These are phyloP conservation scores for Echiichthys vipera DNA, from an alignment of 2,797 vertebrate genomes.

Conservation along the genomic window DNA sequence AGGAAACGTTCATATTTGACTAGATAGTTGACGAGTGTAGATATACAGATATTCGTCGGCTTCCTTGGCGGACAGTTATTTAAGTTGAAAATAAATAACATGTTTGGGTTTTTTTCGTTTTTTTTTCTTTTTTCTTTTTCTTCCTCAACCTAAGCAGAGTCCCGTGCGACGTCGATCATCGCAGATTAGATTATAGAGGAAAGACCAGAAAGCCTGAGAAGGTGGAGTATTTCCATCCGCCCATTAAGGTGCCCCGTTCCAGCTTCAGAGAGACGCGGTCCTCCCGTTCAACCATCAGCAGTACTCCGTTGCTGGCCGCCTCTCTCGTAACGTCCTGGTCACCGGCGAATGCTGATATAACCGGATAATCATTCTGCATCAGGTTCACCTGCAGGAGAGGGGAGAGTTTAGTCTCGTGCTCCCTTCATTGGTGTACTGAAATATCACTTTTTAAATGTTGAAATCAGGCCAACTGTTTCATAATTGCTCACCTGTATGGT, in stretches of 20 bases:
- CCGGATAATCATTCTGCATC: slow-evolving; percentile 98
- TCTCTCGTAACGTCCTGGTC: slow-evolving; percentile 99
- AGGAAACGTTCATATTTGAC: slow-evolving; percentile 91
- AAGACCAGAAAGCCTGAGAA: slow-evolving; percentile 99
- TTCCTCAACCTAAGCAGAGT: slow-evolving; percentile 79
- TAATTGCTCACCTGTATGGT: slow-evolving; percentile 95
- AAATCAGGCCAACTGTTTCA: not conserved
- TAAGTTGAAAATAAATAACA: slow-evolving; percentile 84
- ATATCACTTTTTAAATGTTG: not conserved
- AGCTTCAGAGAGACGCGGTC: slow-evolving; percentile 98
- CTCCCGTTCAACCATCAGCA: slow-evolving; percentile 97
- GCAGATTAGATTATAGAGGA: slow-evolving; percentile 91
- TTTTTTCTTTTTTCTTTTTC: slow-evolving; percentile 49
- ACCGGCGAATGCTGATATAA: slow-evolving; percentile 98
- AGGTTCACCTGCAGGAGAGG: slow-evolving; percentile 92
- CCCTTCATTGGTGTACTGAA: not conserved
- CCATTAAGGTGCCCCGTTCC: slow-evolving; percentile 98
- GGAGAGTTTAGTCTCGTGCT: slow-evolving; percentile 5
- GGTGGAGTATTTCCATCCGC: slow-evolving; percentile 99
- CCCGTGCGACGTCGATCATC: slow-evolving; percentile 73
- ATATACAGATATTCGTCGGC: slow-evolving; percentile 87
- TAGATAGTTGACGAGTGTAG: slow-evolving; percentile 85
- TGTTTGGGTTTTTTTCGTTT: slow-evolving; percentile 64
- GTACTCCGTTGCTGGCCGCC: slow-evolving; percentile 98
- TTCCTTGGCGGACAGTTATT: slow-evolving; percentile 87